Evolutionary conservation across 2,888 invertebrate genomes (phyloP).

Genomic region (Drosophila infuscata): DNA sequence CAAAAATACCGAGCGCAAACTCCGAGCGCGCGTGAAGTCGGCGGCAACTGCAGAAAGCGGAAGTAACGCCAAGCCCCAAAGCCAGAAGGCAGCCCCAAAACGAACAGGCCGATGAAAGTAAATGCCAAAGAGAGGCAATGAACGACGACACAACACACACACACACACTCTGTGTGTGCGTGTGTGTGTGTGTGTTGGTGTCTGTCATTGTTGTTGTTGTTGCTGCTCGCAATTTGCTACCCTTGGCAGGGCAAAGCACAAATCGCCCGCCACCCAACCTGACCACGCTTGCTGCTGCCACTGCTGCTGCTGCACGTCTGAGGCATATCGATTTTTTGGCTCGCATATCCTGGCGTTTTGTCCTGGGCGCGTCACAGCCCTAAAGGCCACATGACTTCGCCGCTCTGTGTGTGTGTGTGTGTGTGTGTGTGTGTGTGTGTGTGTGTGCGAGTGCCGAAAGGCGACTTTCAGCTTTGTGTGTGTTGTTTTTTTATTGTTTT

Average conservation of each 20-base stretch:
- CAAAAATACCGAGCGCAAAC: conserved; percentile 78
- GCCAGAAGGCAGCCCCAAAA: conserved; percentile 45
- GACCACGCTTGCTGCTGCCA: background rate
- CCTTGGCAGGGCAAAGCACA: conserved; percentile 61
- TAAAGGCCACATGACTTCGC: conserved; percentile 45
- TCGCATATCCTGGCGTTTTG: conserved; percentile 46
- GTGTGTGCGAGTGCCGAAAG: conserved; percentile 39
- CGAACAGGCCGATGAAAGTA: conserved; percentile 60
- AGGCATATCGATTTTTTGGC: conserved; percentile 79
- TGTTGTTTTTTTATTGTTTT: background rate
- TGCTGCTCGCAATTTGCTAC: conserved; percentile 75
- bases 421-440: background rate
- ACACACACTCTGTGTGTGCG: conserved; percentile 16
- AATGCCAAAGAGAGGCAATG: conserved; percentile 57
- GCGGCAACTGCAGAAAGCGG: conserved; percentile 39
- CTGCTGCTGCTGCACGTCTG: conserved; percentile 67
- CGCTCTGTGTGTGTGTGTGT: background rate
- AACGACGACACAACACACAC: conserved; percentile 20
- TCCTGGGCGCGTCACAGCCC: conserved; percentile 52
- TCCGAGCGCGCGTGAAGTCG: conserved; percentile 43
- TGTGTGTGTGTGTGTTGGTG: conserved; percentile 19
- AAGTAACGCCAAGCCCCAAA: conserved; percentile 56
- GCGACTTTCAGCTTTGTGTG: conserved; percentile 48
- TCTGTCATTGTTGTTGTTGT: conserved; percentile 35
- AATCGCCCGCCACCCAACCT: conserved; percentile 20